Evolutionary conservation across 1,140 invertebrate genomes (phyloP), one percentile per base, ranked within the genome.

Genomic region (Listronotus oregonensis): DNA sequence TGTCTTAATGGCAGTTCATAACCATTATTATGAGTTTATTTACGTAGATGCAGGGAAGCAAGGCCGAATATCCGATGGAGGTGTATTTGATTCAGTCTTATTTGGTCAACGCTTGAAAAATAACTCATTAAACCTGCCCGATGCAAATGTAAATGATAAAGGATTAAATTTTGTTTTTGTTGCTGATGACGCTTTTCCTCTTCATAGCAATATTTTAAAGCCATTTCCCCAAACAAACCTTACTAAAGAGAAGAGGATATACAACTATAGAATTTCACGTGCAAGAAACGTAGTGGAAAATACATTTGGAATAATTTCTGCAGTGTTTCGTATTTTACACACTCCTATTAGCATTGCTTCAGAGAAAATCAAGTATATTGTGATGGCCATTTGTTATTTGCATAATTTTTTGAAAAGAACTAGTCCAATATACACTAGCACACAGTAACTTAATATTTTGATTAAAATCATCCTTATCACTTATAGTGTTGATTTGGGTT

Each of bases 1-100:
- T 54, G 80, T 85, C 27, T 71, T 85, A 27, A 66, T 85, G 61
- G 82, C 78, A 6, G 42, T 82, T 56, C 76, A 78, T n/a, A 81
- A 84, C n/a, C 65, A n/a, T n/a, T n/a, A 83, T 52, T 82, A 82
- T 68, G 75, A 75, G 55, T 85, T 83, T 71, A 70, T 75, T 42
- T 77, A 76, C 44, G 73, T 78, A n/a, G n/a, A n/a, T n/a, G n/a
- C n/a, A n/a, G n/a, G n/a, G n/a, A n/a, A n/a, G n/a, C n/a, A n/a
- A n/a, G 81, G 81, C n/a, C 66, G 73, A 62, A 75, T 74, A 56
- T 72, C 70, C 54, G 78, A 81, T 56, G 73, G 77, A 52, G 77
- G 76, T 8, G 71, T 79, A 18, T 78, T 78, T 44, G 27, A 59
- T 46, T 3, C 12, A 47, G 49, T 42, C n/a, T 59, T 32, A 14